phyloP scores from a whole-genome alignment of 2,888 invertebrate genomes.

The Globia sparganii region DNA sequence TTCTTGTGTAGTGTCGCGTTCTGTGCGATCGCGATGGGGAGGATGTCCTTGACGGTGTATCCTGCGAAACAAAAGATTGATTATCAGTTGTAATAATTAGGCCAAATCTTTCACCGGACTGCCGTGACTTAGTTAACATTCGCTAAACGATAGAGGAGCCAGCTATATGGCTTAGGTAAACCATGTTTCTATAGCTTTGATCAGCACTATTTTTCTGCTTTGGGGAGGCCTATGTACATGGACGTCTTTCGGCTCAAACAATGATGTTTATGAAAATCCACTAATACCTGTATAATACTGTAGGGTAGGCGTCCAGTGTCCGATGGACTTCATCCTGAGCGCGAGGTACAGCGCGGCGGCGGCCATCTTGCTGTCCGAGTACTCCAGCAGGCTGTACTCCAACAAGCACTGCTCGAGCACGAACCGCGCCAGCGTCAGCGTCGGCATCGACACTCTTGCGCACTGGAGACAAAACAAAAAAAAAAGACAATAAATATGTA shows the following conservation, averaged over 20 bases:
- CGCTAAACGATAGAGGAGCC: neutral
- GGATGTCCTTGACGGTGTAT: slow-evolving; percentile 94
- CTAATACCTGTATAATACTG: slow-evolving; percentile 93
- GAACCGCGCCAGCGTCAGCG: slow-evolving; percentile 97
- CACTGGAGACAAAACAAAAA: slow-evolving; percentile 89
- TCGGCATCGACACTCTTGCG: slow-evolving; percentile 96
- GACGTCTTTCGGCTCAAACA: too few relatives aligned
- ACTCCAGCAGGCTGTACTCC: slow-evolving; percentile 95
- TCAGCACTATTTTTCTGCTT: neutral
- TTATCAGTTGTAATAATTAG: neutral
- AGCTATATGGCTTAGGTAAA: neutral
- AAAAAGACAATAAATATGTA: neutral
- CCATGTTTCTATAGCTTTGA: neutral
- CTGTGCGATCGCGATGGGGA: slow-evolving; percentile 92
- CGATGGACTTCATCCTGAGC: slow-evolving; percentile 94
- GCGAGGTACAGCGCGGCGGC: slow-evolving; percentile 97
- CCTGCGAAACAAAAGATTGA: slow-evolving; percentile 85
- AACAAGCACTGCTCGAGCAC: slow-evolving; percentile 98
- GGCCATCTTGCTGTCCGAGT: slow-evolving; percentile 97
- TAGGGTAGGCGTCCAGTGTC: slow-evolving; percentile 93
- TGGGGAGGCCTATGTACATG: too few relatives aligned
- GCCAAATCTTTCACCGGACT: neutral
- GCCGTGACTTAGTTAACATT: neutral
- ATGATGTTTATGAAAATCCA: too few relatives aligned
- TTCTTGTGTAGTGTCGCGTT: slow-evolving; percentile 95